A percentile compares a stretch with the other conserved stretches of the same genome.
phyloP scores from a whole-genome alignment of 2,113 vertebrate species.

The Osmerus eperlanus region DNA sequence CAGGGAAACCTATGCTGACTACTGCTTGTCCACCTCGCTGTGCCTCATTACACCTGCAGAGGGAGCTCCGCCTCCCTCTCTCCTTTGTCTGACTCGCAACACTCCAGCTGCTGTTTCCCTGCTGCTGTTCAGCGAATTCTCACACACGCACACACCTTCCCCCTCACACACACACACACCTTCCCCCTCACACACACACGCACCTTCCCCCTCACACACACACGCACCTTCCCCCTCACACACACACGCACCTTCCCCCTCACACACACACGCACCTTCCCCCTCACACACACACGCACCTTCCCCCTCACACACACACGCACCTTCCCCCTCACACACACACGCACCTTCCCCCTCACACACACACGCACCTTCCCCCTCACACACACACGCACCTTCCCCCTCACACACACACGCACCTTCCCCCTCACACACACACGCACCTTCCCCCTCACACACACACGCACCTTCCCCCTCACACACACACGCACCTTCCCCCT shows the following conservation, averaged over 20 bases:
- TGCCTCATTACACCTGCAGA: constrained; percentile 6
- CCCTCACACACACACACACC: background rate
- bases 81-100: background rate
- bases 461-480: background rate
- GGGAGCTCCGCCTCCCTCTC: background rate
- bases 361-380: background rate
- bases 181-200: too few relatives aligned
- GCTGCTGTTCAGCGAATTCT: too few relatives aligned
- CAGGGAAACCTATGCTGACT: constrained; percentile 32
- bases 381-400: background rate
- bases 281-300: background rate
- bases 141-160: background rate
- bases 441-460: background rate
- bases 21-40: constrained; percentile 15
- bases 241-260: background rate
- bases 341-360: background rate
- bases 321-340: background rate
- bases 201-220: background rate
- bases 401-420: background rate
- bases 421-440: background rate
- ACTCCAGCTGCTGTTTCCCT: background rate
- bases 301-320: background rate
- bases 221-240: background rate
- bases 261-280: background rate
- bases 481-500: background rate